Evolutionary conservation across 1,140 invertebrate genomes (phyloP), one percentile per base, ranked within the genome.

Genomic region (Pseudomyrmex cubaensis): DNA sequence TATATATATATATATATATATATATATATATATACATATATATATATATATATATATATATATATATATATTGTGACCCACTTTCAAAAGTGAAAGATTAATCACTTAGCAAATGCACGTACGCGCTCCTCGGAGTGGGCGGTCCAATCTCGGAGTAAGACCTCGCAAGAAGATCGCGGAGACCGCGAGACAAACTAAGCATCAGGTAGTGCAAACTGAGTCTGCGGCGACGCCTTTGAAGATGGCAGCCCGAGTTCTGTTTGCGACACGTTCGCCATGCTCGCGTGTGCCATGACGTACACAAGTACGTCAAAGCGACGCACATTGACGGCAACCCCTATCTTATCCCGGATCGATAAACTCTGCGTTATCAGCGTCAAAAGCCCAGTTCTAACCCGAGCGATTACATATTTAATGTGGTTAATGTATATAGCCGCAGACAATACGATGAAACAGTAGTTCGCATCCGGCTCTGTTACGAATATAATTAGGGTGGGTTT

Each of bases 141-240:
- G 76, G 76, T 80, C 66, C 76, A 70, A 80, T 80, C 76, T 80
- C 66, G 35, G 76, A 25, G 25, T 44, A 44, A 70, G 76, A 72
- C 66, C 5, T 59, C 22, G 46, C 54, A 80, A 25, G 66, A 57
- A 72, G 76, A 80, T 80, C 54, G 76, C 66, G 52, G 35, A 80
- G 74, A 72, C 76, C 66, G 54, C 76, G 76, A 80, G 76, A 80
- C 76, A 80, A 80, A 80, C 76, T 80, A 70, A 72, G 54, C 76
- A 35, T 48, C 56, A 35, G 54, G 66, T 25, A 67, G 66, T 44
- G 66, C 66, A 80, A 80, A 72, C 66, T 57, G 66, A 80, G 66
- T 54, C 66, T 72, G 54, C 54, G 76, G 66, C 12, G 46, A 48
- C 54, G 76, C 54, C 76, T 80, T 80, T 72, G 76, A 64, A 86